These are phyloP conservation scores for Cydia pomonella DNA, from an alignment of 1,140 invertebrate species.

Conservation along the genomic window DNA sequence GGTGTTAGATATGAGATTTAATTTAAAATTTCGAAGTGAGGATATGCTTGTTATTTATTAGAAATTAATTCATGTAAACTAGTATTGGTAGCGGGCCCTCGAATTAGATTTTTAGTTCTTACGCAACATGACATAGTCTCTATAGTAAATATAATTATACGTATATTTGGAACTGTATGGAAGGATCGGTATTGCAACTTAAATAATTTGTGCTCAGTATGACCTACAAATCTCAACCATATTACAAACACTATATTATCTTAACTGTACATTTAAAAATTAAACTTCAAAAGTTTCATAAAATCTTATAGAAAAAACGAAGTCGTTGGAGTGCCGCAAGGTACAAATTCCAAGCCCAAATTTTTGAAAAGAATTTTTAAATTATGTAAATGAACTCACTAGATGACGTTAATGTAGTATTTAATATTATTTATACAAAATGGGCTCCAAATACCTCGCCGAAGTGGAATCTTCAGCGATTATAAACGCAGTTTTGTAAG, in stretches of 20 bases:
- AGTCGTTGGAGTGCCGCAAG: not conserved
- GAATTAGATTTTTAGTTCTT: not conserved
- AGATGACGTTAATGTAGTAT: too few species aligned
- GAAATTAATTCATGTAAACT: not conserved
- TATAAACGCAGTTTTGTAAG: too few species aligned
- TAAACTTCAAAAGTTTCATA: slow-evolving; percentile 23
- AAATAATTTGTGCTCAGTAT: slow-evolving; percentile 16
- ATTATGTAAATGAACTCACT: too few species aligned
- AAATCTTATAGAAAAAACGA: slow-evolving; percentile 21
- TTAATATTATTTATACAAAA: too few species aligned
- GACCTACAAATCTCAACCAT: slow-evolving; percentile 13
- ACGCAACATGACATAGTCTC: not conserved
- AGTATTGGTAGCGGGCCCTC: not conserved
- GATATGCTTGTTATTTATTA: too few species aligned
- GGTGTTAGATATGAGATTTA: too few species aligned
- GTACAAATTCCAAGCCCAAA: not conserved
- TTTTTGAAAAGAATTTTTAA: not conserved
- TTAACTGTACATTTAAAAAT: slow-evolving; percentile 21
- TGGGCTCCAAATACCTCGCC: too few species aligned
- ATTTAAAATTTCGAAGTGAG: too few species aligned
- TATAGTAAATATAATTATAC: too few species aligned
- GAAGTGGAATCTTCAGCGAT: too few species aligned
- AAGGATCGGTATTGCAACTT: slow-evolving; percentile 7
- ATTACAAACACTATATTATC: slow-evolving; percentile 14
- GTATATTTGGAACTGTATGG: not conserved